These are phyloP conservation scores for Pyralis farinalis DNA, from an alignment of 2,888 invertebrate species.

Conservation along the genomic window DNA sequence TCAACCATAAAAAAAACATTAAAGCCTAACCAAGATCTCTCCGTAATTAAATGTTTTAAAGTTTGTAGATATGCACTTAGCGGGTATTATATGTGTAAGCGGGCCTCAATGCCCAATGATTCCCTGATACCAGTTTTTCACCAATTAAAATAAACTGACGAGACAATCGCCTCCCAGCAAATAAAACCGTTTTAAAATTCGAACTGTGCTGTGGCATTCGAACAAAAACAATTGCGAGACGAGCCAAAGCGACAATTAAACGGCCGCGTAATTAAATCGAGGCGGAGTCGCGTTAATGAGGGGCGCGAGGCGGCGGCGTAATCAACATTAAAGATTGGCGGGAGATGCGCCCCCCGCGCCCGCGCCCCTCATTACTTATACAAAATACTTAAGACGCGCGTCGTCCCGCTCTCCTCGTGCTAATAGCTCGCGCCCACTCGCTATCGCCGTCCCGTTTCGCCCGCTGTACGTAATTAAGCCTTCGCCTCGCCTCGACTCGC, in stretches of 20 bases:
- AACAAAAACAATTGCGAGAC: slow-evolving; percentile 46
- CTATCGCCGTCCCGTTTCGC: slow-evolving; percentile 76
- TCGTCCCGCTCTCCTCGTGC: slow-evolving; percentile 83
- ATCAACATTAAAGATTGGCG: slow-evolving; percentile 82
- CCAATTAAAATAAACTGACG: slow-evolving; percentile 45
- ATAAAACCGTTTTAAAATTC: slow-evolving; percentile 37
- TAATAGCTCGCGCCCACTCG: slow-evolving; percentile 83
- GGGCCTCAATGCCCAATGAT: too few relatives aligned
- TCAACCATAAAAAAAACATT: too few relatives aligned
- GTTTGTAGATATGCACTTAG: too few relatives aligned
- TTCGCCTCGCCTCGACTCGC: slow-evolving; percentile 76
- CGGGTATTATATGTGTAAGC: too few relatives aligned
- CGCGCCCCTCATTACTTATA: slow-evolving; percentile 82
- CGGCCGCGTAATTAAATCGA: slow-evolving; percentile 71
- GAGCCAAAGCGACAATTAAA: slow-evolving; percentile 58
- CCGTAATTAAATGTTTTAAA: too few relatives aligned
- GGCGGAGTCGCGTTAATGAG: slow-evolving; percentile 79
- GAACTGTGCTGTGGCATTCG: slow-evolving; percentile 37
- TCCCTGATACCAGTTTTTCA: slow-evolving; percentile 19
- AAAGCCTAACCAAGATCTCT: too few relatives aligned
- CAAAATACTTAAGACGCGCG: slow-evolving; percentile 81
- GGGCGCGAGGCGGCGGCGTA: slow-evolving; percentile 70
- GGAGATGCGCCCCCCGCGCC: slow-evolving; percentile 75
- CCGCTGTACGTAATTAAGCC: slow-evolving; percentile 77
- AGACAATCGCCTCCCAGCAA: slow-evolving; percentile 34